Conservation (phyloP, 2,113 vertebrate species). For the Oryzias celebensis region DNA sequence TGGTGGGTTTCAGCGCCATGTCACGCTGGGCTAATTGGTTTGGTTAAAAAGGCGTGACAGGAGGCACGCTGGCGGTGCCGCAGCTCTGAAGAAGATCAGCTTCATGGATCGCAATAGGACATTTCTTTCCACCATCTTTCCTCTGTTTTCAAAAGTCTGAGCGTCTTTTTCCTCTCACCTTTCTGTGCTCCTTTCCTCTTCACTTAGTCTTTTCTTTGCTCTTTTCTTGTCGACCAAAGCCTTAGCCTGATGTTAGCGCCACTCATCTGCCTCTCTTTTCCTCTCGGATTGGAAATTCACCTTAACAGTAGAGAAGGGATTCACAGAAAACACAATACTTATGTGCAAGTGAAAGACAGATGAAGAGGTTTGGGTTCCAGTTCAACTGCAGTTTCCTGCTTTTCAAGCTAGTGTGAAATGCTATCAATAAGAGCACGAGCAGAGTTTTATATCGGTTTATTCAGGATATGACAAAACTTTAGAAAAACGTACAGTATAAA, state of each 20-base stretch:
- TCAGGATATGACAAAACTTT: too few relatives aligned
- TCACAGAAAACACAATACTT: constrained; percentile 24
- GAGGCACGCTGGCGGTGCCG: constrained; percentile 29
- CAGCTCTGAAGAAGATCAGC: constrained; percentile 11
- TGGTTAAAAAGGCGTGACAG: constrained; percentile 73
- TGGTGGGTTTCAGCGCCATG: constrained; percentile 42
- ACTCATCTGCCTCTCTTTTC: constrained; percentile 7
- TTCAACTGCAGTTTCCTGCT: background rate
- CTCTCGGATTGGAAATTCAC: constrained; percentile 20
- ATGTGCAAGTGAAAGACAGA: constrained; percentile 25
- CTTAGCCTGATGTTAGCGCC: constrained; percentile 19
- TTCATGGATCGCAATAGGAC: constrained; percentile 10
- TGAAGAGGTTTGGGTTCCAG: constrained; percentile 26
- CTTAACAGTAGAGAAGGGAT: constrained; percentile 24
- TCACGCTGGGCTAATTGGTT: constrained; percentile 72
- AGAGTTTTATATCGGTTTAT: too few relatives aligned
- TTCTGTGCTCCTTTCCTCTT: background rate
- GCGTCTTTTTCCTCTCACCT: background rate
- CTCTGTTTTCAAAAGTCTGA: constrained; percentile 1
- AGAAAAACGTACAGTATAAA: too few relatives aligned
- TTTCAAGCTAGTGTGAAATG: too few relatives aligned
- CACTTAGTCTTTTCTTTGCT: background rate
- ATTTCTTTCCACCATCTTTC: constrained; percentile 2
- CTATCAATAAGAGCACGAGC: too few relatives aligned
- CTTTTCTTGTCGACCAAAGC: constrained; percentile 1